phyloP scores from a whole-genome alignment of 2,888 invertebrate species.

The Hoplodrina ambigua region DNA sequence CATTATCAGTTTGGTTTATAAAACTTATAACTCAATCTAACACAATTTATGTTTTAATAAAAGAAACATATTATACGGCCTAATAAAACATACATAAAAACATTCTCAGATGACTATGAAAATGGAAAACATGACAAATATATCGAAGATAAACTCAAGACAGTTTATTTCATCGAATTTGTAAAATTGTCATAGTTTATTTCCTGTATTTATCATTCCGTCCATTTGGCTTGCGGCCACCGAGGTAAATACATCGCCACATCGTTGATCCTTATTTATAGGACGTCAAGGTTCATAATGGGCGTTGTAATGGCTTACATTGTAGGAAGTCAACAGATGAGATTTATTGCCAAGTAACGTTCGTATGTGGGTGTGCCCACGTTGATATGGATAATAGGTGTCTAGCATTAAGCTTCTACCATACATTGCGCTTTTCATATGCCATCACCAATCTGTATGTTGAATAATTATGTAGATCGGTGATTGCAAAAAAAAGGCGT shows the following conservation, averaged over 20 bases:
- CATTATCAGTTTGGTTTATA: background rate
- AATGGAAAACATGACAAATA: constrained; percentile 32
- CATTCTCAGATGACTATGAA: background rate
- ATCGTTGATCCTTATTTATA: constrained; percentile 48
- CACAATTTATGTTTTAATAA: background rate
- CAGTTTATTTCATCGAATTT: constrained; percentile 53
- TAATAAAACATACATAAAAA: constrained; percentile 10
- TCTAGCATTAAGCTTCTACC: constrained; percentile 15
- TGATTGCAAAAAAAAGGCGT: too few species aligned
- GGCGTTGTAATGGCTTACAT: constrained; percentile 27
- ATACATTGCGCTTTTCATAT: background rate
- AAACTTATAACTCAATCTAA: background rate
- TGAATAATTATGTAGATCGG: too few species aligned
- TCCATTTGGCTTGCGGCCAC: constrained; percentile 58
- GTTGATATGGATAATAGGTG: constrained; percentile 31
- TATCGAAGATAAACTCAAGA: constrained; percentile 21
- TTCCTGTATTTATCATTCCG: constrained; percentile 54
- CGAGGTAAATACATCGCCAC: constrained; percentile 45
- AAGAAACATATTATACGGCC: background rate
- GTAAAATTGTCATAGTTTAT: constrained; percentile 54
- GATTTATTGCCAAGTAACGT: constrained; percentile 43
- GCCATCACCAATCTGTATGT: background rate
- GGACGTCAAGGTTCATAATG: constrained; percentile 43
- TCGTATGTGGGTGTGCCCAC: constrained; percentile 28
- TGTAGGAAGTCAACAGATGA: constrained; percentile 54